Base-by-base conservation (phyloP, 2,888 invertebrate species). In the Polymixis flavicincta region DNA sequence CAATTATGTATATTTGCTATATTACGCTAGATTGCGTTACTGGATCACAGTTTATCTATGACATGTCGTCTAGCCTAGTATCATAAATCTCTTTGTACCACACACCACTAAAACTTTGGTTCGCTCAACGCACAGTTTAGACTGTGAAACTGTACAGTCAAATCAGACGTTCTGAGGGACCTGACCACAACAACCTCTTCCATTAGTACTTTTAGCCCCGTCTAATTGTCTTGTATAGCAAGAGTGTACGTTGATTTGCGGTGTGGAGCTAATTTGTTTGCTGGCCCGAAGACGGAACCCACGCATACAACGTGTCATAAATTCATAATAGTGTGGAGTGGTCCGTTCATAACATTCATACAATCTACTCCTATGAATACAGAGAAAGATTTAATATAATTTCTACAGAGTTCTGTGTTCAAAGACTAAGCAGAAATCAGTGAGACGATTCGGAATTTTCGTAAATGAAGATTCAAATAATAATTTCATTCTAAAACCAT, bases 241-340 rank as follows among this genome's bases (percentile, higher is more conserved):
- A 64, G n/a, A 54, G 45, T 25, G 54, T 60, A 59, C 74, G 52
- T 79, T 63, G 65, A 76, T 69, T 79, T 79, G 69, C 76, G 64
- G 81, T 76, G 48, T 76, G 25, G 32, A 69, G 48, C 32, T 76
- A 81, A 81, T 81, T 76, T 76, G 54, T 79, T 76, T 79, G 76
- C 42, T 55, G 50, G 63, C 8, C 42, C 50, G n/a, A 76, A 79
- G 60, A 57, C 2, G n/a, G 32, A 80, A 74, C 80, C 50, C 59
- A 79, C 71, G 37, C 78, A 52, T 28, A 78, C 71, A 70, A 61
- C 55, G 32, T 45, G 28, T 63, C 60, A 63, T 78, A 78, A 78
- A 80, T 74, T 67, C 60, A 80, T 73, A 66, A 74, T 32, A 67
- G 32, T 45, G 55, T 45, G 22, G 50, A 60, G 17, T 48, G 19